Evolutionary conservation across 2,888 invertebrate genomes (phyloP).

Genomic region (Lymantria monacha): DNA sequence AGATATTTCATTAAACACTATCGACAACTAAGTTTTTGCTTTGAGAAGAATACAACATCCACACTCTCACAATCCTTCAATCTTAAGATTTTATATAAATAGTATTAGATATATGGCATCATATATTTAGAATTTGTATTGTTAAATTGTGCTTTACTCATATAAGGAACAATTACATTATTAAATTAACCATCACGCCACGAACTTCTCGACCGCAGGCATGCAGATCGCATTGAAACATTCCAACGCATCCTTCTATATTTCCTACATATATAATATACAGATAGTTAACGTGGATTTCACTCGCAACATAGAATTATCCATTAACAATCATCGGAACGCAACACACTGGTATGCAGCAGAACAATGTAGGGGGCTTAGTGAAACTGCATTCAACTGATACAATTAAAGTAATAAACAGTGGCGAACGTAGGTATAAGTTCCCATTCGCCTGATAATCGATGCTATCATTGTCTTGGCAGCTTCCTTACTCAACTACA

Average conservation of each 20-base stretch:
- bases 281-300: conserved; percentile 61
- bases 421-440: conserved; percentile 57
- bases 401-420: conserved; percentile 76
- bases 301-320: conserved; percentile 69
- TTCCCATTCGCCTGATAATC: conserved; percentile 73
- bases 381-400: conserved; percentile 72
- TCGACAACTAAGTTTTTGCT: conserved; percentile 30
- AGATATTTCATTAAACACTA: conserved; percentile 58
- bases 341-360: conserved; percentile 59
- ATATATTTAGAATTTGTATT: conserved; percentile 2
- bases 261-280: conserved; percentile 56
- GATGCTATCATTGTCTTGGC: conserved; percentile 71
- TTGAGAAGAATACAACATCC: conserved; percentile 5
- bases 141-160: conserved; percentile 10
- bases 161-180: conserved; percentile 24
- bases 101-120: not conserved
- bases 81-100: not conserved
- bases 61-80: not conserved
- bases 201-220: conserved; percentile 38
- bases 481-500: conserved; percentile 65
- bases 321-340: conserved; percentile 61
- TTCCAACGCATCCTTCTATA: conserved; percentile 48
- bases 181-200: conserved; percentile 41
- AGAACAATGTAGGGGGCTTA: conserved; percentile 64
- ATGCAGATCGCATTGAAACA: conserved; percentile 41